Percentiles rank a stretch among this genome's conserved stretches.
Conservation (phyloP, 2,888 invertebrate genomes). For the Crematogaster levior region DNA sequence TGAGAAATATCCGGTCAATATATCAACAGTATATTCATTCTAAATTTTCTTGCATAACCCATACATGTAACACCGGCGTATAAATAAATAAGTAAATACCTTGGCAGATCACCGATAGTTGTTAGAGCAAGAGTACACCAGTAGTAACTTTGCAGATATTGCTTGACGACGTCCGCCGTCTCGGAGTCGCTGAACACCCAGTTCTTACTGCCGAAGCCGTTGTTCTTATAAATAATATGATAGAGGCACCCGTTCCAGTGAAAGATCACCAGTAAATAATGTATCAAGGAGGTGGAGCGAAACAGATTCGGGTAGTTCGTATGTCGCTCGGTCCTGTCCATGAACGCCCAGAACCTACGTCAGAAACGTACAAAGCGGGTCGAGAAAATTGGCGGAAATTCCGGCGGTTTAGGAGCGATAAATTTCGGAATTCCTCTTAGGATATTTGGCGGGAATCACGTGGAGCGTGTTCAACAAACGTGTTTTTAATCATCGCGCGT, state of each 20-base stretch:
- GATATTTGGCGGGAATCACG: constrained; percentile 15
- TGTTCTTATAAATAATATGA: constrained; percentile 98
- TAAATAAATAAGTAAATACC: constrained; percentile 72
- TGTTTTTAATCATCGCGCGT: constrained; percentile 24
- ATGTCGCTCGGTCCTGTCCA: constrained; percentile 99
- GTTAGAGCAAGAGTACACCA: constrained; percentile 99
- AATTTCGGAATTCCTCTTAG: constrained; percentile 53
- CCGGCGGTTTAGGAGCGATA: constrained; percentile 34
- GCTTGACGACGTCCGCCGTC: constrained; percentile 95
- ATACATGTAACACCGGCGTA: not conserved
- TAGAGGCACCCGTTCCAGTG: constrained; percentile 99
- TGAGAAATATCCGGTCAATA: not conserved
- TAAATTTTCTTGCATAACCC: not conserved
- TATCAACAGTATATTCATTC: not conserved
- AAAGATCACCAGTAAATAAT: constrained; percentile 98
- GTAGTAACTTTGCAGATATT: constrained; percentile 99
- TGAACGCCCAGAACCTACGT: constrained; percentile 95
- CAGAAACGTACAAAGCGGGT: constrained; percentile 39
- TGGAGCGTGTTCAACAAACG: constrained; percentile 30
- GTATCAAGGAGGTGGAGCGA: constrained; percentile 95
- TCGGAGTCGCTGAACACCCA: constrained; percentile 96
- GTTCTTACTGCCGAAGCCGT: constrained; percentile 97
- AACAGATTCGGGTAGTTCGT: constrained; percentile 99
- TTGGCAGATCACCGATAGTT: constrained; percentile 91
- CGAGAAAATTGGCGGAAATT: constrained; percentile 57